phyloP scores from a whole-genome alignment of 2,888 invertebrate species.

The Sthenelais limicola region DNA sequence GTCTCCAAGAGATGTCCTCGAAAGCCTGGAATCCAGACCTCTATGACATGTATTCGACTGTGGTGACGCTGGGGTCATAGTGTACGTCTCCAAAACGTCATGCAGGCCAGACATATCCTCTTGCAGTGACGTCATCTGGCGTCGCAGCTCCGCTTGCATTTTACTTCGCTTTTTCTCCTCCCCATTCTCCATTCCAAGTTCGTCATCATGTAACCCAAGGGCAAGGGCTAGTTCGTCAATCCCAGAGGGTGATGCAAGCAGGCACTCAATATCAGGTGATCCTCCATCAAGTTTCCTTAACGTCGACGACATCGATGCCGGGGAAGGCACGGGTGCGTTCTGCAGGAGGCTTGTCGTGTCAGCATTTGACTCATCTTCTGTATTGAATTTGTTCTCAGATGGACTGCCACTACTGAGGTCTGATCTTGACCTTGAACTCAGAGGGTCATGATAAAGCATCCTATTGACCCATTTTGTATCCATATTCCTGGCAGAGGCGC shows the following conservation, averaged over 20 bases:
- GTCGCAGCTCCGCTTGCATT: neutral
- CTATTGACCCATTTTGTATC: constrained; percentile 16
- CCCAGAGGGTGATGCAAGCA: neutral
- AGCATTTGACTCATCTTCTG: neutral
- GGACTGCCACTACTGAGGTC: neutral
- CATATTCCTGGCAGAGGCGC: neutral
- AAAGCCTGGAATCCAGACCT: too few relatives aligned
- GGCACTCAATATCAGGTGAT: neutral
- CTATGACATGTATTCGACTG: neutral
- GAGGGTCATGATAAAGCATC: constrained; percentile 9
- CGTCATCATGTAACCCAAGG: neutral
- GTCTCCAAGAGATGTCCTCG: too few relatives aligned
- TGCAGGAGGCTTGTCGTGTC: neutral
- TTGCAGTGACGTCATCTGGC: constrained; percentile 18
- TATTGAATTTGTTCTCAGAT: too few relatives aligned
- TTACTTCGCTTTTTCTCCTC: neutral
- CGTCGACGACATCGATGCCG: neutral
- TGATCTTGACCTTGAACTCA: neutral
- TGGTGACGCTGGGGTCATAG: constrained; percentile 1
- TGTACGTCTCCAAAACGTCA: constrained; percentile 6
- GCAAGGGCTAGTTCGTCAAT: neutral
- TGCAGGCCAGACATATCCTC: constrained; percentile 12
- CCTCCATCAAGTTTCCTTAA: neutral
- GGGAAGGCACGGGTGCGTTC: too few relatives aligned
- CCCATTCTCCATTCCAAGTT: neutral